Conservation (phyloP, 2,113 vertebrate species). For the Nothocercus nigrocapillus region DNA sequence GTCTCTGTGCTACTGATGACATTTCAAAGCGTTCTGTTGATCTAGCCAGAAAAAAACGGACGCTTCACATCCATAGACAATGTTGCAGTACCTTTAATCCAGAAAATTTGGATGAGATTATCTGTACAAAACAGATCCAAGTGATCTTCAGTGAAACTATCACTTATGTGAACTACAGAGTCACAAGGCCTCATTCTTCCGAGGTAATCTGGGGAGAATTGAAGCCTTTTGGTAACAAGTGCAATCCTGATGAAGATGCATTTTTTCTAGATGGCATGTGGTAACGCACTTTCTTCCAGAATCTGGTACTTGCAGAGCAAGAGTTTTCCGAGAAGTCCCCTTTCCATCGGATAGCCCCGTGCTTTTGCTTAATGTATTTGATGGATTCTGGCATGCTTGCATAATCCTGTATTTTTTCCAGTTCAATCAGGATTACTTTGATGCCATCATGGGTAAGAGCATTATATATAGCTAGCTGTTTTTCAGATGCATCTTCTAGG, state of each 20-base stretch:
- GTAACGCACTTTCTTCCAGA: constrained; percentile 92
- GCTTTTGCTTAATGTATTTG: constrained; percentile 86
- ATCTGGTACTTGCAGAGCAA: constrained; percentile 76
- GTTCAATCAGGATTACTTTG: constrained; percentile 89
- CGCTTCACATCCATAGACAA: background rate
- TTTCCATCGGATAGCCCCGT: constrained; percentile 86
- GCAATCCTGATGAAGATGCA: background rate
- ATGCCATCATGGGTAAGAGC: constrained; percentile 84
- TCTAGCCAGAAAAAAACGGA: background rate
- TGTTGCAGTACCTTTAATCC: background rate
- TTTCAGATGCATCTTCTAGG: constrained; percentile 78
- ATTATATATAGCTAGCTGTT: constrained; percentile 83
- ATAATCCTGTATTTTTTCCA: constrained; percentile 85
- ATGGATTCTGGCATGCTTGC: constrained; percentile 88
- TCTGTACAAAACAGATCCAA: background rate
- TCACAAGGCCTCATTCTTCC: background rate
- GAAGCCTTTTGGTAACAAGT: background rate
- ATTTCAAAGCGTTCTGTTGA: background rate
- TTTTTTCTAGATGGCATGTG: constrained; percentile 82
- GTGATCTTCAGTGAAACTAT: background rate
- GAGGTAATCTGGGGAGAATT: background rate
- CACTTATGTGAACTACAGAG: background rate
- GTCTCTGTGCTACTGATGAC: background rate
- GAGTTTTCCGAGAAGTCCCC: constrained; percentile 62
- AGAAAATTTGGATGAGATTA: background rate